Evolutionary conservation across 1,140 invertebrate genomes (phyloP).

Genomic region (Bicyclus anynana): DNA sequence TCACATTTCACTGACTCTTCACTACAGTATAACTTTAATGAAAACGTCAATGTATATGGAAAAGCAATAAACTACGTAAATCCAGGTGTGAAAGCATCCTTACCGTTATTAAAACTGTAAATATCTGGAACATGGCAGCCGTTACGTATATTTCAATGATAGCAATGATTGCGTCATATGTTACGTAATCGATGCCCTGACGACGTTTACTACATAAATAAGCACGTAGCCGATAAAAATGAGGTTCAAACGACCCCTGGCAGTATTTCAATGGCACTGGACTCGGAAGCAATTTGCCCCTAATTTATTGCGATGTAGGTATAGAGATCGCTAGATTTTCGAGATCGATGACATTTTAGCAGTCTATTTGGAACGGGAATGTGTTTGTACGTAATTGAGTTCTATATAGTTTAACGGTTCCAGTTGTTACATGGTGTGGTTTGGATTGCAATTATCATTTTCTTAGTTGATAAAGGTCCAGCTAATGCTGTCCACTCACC

Average conservation of each 20-base stretch:
- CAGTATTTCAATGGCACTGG: conserved; percentile 20
- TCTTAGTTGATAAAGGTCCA: too few relatives aligned
- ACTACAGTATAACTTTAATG: too few relatives aligned
- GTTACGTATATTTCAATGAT: neutral
- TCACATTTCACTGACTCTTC: too few relatives aligned
- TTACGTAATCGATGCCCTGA: neutral
- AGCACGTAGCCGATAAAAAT: conserved; percentile 6
- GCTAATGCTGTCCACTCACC: too few relatives aligned
- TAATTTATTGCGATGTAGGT: conserved; percentile 20
- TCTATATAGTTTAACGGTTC: neutral
- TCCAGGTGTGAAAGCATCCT: too few relatives aligned
- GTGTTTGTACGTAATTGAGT: neutral
- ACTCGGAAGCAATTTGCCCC: conserved; percentile 23
- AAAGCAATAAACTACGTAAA: too few relatives aligned
- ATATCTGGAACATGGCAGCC: neutral
- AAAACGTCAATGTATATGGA: too few relatives aligned
- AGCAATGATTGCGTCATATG: neutral
- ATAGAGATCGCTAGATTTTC: conserved; percentile 24
- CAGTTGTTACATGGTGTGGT: too few relatives aligned
- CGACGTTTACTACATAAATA: conserved; percentile 2
- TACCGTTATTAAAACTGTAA: neutral
- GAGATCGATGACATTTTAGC: conserved; percentile 16
- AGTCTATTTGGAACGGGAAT: conserved; percentile 9
- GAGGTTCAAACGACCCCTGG: conserved; percentile 16
- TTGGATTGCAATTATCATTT: too few relatives aligned